These are phyloP conservation scores for Archips crataeganus DNA, from an alignment of 2,888 invertebrate genomes.

Conservation along the genomic window DNA sequence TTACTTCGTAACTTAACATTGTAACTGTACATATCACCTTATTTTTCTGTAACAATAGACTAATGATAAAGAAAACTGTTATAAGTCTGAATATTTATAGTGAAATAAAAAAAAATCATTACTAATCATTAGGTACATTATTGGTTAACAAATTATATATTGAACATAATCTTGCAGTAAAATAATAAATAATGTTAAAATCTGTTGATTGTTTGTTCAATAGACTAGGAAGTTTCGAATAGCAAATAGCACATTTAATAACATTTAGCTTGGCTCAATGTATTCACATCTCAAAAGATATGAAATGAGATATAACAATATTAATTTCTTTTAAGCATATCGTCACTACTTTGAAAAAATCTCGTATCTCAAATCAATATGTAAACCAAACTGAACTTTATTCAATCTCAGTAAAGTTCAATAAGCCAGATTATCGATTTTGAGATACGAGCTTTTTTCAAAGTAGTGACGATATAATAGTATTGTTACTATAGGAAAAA, in stretches of 20 bases:
- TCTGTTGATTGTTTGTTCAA: conserved; percentile 20
- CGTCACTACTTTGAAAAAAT: too few relatives aligned
- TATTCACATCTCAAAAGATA: conserved; percentile 8
- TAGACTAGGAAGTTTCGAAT: conserved; percentile 31
- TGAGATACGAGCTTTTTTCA: too few relatives aligned
- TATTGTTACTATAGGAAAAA: too few relatives aligned
- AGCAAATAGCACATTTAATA: conserved; percentile 13
- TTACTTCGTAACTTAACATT: conserved; percentile 13
- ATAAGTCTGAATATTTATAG: conserved; percentile 15
- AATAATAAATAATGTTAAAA: conserved; percentile 3
- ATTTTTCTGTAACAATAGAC: conserved; percentile 17
- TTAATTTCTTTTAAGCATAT: not conserved
- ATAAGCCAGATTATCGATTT: too few relatives aligned
- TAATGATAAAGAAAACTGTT: conserved; percentile 19
- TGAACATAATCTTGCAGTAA: conserved; percentile 10
- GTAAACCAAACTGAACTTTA: too few relatives aligned
- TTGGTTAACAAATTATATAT: not conserved
- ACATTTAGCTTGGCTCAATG: conserved; percentile 30
- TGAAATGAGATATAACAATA: not conserved
- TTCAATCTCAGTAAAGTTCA: too few relatives aligned
- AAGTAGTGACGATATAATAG: too few relatives aligned
- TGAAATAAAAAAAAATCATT: conserved; percentile 17
- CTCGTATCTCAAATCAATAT: too few relatives aligned
- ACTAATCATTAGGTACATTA: conserved; percentile 11
- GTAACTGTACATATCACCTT: conserved; percentile 26